phyloP scores from a whole-genome alignment of 1,140 invertebrate genomes.

The Belonocnema kinseyi region DNA sequence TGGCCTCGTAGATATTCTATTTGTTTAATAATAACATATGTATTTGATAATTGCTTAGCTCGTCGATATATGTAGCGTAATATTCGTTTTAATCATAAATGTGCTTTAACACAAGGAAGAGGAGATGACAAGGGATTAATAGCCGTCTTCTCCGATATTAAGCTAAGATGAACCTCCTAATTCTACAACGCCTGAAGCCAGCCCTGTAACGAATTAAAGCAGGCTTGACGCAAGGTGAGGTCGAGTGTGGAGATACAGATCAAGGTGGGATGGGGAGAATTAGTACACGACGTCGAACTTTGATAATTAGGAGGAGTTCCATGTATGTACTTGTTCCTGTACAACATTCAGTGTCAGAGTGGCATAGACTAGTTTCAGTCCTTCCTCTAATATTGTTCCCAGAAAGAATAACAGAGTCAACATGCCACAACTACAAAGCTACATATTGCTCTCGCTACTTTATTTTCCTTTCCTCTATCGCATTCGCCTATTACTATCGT shows the following conservation, averaged over 20 bases:
- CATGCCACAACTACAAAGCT: background rate
- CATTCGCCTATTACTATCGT: background rate
- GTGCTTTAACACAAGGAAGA: slow-evolving; percentile 7
- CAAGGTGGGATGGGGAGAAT: slow-evolving; percentile 17
- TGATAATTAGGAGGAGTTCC: slow-evolving; percentile 24
- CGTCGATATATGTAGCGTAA: no score
- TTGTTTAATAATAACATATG: no score
- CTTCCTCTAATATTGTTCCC: background rate
- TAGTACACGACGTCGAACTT: background rate
- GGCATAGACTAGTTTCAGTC: background rate
- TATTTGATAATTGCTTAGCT: no score
- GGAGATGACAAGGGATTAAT: slow-evolving; percentile 20
- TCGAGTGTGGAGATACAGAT: slow-evolving; percentile 9
- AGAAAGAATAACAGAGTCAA: slow-evolving; percentile 14
- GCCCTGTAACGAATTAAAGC: slow-evolving; percentile 3
- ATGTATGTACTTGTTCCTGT: slow-evolving; percentile 1
- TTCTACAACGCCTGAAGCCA: background rate
- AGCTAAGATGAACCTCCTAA: slow-evolving; percentile 17
- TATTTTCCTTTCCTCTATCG: slow-evolving; percentile 4
- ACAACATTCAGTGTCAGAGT: background rate
- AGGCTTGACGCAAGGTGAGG: background rate
- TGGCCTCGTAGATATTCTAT: no score
- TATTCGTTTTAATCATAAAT: no score
- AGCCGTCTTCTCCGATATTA: slow-evolving; percentile 10
- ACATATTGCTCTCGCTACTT: background rate